phyloP scores from a whole-genome alignment of 2,113 vertebrate species.

The Eptesicus fuscus region DNA sequence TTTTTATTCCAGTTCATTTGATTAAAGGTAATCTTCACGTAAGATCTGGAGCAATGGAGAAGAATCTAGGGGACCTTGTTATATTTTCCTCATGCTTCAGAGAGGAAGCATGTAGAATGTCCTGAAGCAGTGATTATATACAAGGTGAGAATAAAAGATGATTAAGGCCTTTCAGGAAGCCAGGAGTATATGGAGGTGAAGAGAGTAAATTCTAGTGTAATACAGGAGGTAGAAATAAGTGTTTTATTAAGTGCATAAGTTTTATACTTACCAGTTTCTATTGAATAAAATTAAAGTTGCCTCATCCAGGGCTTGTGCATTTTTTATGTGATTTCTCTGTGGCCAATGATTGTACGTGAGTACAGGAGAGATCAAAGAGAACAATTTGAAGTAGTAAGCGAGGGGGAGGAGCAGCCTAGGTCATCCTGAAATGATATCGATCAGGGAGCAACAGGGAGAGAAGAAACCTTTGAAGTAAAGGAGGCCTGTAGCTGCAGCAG shows the following conservation, averaged over 20 bases:
- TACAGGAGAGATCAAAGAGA: not conserved
- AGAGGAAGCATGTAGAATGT: not conserved
- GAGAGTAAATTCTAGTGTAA: not conserved
- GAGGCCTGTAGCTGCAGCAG: not conserved
- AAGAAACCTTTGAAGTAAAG: slow-evolving; percentile 32
- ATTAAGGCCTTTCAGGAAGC: slow-evolving; percentile 4
- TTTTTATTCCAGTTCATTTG: slow-evolving; percentile 8
- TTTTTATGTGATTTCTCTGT: not conserved
- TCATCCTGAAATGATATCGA: slow-evolving; percentile 19
- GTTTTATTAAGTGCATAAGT: not conserved
- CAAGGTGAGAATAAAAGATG: not conserved
- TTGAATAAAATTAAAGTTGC: not conserved
- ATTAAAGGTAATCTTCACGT: not conserved
- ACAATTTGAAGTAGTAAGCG: not conserved
- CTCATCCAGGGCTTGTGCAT: not conserved
- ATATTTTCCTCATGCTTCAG: not conserved
- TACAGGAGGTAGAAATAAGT: not conserved
- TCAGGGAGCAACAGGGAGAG: slow-evolving; percentile 1
- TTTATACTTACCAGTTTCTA: not conserved
- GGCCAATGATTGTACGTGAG: not conserved
- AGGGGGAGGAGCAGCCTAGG: not conserved
- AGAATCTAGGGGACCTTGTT: not conserved
- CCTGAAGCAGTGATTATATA: not conserved
- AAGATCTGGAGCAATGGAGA: not conserved
- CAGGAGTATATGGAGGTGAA: not conserved